phyloP scores from a whole-genome alignment of 1,140 invertebrate species.

The Chlorops oryzae region DNA sequence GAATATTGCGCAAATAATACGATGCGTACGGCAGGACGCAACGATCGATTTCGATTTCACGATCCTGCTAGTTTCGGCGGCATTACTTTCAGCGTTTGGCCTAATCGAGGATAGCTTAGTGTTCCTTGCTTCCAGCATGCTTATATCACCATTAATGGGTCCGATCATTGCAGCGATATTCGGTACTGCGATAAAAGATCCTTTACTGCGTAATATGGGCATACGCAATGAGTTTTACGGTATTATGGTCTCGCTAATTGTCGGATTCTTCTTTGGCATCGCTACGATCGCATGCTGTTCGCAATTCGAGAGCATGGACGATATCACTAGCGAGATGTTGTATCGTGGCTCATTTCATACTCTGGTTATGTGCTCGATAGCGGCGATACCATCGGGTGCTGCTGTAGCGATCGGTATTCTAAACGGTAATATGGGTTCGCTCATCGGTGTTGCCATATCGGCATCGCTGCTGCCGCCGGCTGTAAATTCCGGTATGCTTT shows the following conservation, averaged over 20 bases:
- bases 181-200: constrained; percentile 61
- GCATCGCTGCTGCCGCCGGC: constrained; percentile 70
- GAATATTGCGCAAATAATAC: constrained; percentile 65
- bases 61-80: constrained; percentile 60
- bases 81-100: constrained; percentile 60
- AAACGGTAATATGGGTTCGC: constrained; percentile 62
- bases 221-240: constrained; percentile 60
- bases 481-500: constrained; percentile 65
- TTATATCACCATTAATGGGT: constrained; percentile 72
- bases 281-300: constrained; percentile 52
- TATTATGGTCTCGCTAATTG: constrained; percentile 53
- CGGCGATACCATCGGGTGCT: constrained; percentile 64
- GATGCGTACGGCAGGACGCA: constrained; percentile 57
- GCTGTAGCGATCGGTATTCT: constrained; percentile 66
- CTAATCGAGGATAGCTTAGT: constrained; percentile 71
- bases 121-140: constrained; percentile 67
- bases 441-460: constrained; percentile 74
- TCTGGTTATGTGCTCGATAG: constrained; percentile 59
- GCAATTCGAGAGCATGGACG: constrained; percentile 52
- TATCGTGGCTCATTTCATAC: constrained; percentile 57
- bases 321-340: constrained; percentile 66
- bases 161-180: constrained; percentile 69
- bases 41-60: constrained; percentile 67
- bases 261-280: constrained; percentile 62
- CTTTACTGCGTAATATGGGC: constrained; percentile 54